phyloP scores from a whole-genome alignment of 2,113 vertebrate genomes.

The Dinomys branickii region DNA sequence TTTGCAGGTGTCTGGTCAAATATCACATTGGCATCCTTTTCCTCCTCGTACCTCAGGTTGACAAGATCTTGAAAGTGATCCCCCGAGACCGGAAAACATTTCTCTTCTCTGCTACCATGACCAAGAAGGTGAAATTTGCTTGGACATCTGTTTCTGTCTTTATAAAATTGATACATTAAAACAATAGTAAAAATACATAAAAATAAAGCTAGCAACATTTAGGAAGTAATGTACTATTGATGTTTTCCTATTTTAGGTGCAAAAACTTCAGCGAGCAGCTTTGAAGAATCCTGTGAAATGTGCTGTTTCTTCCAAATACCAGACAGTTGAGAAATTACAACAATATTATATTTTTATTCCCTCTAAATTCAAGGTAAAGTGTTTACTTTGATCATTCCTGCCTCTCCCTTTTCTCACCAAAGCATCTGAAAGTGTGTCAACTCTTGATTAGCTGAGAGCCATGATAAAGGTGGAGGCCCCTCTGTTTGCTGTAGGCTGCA shows the following conservation, averaged over 20 bases:
- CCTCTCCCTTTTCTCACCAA: neutral
- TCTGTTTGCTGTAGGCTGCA: neutral
- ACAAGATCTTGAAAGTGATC: constrained; percentile 98
- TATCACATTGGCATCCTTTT: neutral
- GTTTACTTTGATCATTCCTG: constrained; percentile 48
- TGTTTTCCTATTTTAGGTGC: constrained; percentile 89
- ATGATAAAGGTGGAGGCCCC: neutral
- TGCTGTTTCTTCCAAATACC: constrained; percentile 96
- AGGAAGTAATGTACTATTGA: constrained; percentile 8
- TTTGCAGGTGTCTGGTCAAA: neutral
- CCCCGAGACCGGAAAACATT: constrained; percentile 96
- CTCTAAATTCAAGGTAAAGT: constrained; percentile 95
- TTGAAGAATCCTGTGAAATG: constrained; percentile 97
- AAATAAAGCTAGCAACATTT: neutral
- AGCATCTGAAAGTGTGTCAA: constrained; percentile 32
- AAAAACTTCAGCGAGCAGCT: constrained; percentile 97
- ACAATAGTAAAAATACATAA: neutral
- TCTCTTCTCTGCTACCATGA: constrained; percentile 99
- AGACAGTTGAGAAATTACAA: constrained; percentile 97
- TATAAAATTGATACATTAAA: constrained; percentile 2
- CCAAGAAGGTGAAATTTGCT: constrained; percentile 93
- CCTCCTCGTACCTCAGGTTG: constrained; percentile 88
- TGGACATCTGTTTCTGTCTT: neutral
- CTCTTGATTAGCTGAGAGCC: constrained; percentile 23
- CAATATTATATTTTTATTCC: constrained; percentile 99